Evolutionary conservation across 2,888 invertebrate species (phyloP).

Genomic region (Globia sparganii): DNA sequence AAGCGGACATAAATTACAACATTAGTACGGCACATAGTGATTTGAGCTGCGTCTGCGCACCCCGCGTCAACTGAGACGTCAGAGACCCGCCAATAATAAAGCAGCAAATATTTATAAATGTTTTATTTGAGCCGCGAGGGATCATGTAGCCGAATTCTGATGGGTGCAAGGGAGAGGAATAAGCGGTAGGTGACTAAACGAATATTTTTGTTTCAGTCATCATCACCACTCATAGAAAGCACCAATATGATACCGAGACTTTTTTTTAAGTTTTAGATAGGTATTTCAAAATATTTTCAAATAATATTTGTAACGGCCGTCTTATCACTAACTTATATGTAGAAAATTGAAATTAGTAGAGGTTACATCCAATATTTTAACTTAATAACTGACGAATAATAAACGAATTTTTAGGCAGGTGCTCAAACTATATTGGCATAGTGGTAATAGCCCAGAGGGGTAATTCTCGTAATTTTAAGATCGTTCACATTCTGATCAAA

Average conservation of each 20-base stretch:
- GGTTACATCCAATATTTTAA: not conserved
- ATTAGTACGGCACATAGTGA: conserved; percentile 58
- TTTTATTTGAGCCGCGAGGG: conserved; percentile 83
- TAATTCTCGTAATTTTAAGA: too few relatives aligned
- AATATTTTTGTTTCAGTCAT: not conserved
- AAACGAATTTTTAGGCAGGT: not conserved
- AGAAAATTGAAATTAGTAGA: not conserved
- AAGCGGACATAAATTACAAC: conserved; percentile 65
- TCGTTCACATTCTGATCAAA: too few relatives aligned
- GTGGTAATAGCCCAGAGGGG: not conserved
- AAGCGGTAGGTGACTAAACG: conserved; percentile 37
- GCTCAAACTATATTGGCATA: not conserved
- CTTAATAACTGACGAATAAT: too few relatives aligned
- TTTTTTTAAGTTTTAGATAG: too few relatives aligned
- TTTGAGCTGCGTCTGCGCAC: conserved; percentile 67
- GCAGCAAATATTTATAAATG: conserved; percentile 90
- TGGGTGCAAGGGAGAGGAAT: conserved; percentile 47
- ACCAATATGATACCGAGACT: not conserved
- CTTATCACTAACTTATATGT: not conserved
- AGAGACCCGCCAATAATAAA: conserved; percentile 77
- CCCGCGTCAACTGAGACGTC: conserved; percentile 67
- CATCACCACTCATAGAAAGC: not conserved
- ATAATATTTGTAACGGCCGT: not conserved
- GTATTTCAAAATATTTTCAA: not conserved
- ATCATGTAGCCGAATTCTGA: conserved; percentile 68